A percentile compares a stretch with the other conserved stretches of the same genome.
These are phyloP conservation scores for Perca flavescens DNA, from an alignment of 2,113 vertebrate genomes.

Conservation along the genomic window DNA sequence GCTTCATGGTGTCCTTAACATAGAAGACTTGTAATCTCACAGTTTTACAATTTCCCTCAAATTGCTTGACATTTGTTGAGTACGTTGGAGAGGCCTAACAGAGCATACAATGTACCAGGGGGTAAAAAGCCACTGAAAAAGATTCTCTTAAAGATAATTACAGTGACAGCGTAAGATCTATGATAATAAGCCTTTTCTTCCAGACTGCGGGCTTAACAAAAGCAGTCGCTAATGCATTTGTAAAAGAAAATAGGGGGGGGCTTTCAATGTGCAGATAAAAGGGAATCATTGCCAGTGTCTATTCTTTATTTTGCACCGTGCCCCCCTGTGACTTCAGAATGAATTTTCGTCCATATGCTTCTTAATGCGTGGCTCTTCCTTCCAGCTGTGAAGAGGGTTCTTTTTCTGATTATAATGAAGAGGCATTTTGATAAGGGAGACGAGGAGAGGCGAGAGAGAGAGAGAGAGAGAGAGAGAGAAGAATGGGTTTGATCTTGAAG, in stretches of 20 bases:
- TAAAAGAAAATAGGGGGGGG: conserved; percentile 37
- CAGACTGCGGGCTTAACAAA: conserved; percentile 53
- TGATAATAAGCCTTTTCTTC: conserved; percentile 46
- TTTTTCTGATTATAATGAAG: conserved; percentile 56
- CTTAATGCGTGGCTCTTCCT: conserved; percentile 22
- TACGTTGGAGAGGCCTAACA: background rate
- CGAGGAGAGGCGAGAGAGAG: conserved; percentile 26
- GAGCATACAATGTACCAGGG: conserved; percentile 10
- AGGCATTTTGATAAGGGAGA: conserved; percentile 48
- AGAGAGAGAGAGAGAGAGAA: conserved; percentile 28
- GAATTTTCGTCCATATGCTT: conserved; percentile 50
- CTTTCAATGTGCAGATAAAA: conserved; percentile 58
- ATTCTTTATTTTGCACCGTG: conserved; percentile 21
- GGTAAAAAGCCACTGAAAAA: conserved; percentile 43
- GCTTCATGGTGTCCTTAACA: background rate
- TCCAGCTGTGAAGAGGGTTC: conserved; percentile 52
- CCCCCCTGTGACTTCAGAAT: conserved; percentile 22
- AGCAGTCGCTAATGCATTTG: conserved; percentile 52
- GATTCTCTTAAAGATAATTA: conserved; percentile 61
- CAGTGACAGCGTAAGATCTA: conserved; percentile 42
- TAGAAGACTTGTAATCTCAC: background rate
- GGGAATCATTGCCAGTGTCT: conserved; percentile 32
- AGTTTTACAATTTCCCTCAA: background rate
- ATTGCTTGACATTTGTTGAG: conserved; percentile 15
- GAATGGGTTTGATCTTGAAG: conserved; percentile 74